Percentiles rank a stretch among this genome's conserved stretches.
These are phyloP conservation scores for Mimumesa dahlbomi DNA, from an alignment of 2,888 invertebrate species.

Conservation along the genomic window DNA sequence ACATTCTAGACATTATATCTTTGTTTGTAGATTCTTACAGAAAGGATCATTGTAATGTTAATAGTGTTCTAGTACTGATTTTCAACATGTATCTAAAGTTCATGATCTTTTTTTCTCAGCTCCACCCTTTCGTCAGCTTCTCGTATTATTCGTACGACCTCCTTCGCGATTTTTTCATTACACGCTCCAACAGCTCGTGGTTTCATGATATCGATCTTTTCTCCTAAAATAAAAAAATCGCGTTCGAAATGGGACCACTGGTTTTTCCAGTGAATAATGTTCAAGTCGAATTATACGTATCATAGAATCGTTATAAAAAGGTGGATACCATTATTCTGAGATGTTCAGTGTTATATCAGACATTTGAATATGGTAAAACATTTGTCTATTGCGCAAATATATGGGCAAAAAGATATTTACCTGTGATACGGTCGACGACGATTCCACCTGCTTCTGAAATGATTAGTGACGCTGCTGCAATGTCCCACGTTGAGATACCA, in stretches of 20 bases:
- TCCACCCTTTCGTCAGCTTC: constrained; percentile 80
- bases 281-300: neutral
- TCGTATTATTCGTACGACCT: constrained; percentile 81
- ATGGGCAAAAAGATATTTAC: constrained; percentile 49
- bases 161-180: constrained; percentile 81
- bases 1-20: too few relatives aligned
- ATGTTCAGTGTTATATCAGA: neutral
- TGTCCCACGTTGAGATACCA: constrained; percentile 90
- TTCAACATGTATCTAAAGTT: too few relatives aligned
- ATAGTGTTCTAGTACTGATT: too few relatives aligned
- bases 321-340: neutral
- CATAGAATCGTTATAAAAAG: neutral
- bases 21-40: neutral
- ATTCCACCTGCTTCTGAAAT: constrained; percentile 89
- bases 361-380: neutral
- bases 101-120: constrained; percentile 16
- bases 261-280: too few relatives aligned
- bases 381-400: too few relatives aligned
- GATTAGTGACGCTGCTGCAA: constrained; percentile 88
- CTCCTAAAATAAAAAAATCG: constrained; percentile 73
- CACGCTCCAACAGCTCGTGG: constrained; percentile 83
- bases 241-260: too few relatives aligned
- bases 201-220: constrained; percentile 83
- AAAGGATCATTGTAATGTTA: too few relatives aligned
- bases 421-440: constrained; percentile 82